These are phyloP conservation scores for Valencia hispanica DNA, from an alignment of 2,797 vertebrate species.

Conservation along the genomic window DNA sequence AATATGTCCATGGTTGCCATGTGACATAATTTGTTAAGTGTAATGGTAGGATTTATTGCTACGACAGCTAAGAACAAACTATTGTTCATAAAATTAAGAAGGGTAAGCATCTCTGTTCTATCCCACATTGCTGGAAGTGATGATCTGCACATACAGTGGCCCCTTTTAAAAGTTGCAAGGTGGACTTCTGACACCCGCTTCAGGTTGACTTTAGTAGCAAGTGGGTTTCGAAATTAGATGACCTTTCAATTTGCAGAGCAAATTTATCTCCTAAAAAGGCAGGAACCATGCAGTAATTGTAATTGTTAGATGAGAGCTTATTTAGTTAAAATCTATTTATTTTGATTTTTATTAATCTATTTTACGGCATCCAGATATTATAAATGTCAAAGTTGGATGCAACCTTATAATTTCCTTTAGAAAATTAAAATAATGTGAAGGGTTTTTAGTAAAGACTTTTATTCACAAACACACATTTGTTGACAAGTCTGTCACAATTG, in stretches of 20 bases:
- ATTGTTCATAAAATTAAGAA: no score
- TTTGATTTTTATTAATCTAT: background rate
- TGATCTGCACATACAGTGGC: background rate
- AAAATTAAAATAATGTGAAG: background rate
- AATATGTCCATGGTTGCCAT: no score
- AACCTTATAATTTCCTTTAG: background rate
- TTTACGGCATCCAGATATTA: background rate
- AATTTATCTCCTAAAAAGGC: conserved; percentile 5
- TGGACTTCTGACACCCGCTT: background rate
- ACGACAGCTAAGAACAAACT: no score
- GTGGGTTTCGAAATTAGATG: background rate
- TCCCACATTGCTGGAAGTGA: background rate
- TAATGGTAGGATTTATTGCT: no score
- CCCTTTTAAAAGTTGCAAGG: background rate
- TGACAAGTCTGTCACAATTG: background rate
- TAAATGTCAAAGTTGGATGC: background rate
- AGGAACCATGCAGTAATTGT: background rate
- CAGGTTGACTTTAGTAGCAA: background rate
- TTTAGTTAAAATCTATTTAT: background rate
- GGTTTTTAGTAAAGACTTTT: background rate
- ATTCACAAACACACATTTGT: background rate
- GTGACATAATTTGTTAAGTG: no score
- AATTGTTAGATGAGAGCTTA: conserved; percentile 6
- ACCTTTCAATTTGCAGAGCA: conserved; percentile 4
- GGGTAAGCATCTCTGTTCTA: background rate